Base-by-base conservation (phyloP, 1,140 invertebrate species). In the Cydia splendana region DNA sequence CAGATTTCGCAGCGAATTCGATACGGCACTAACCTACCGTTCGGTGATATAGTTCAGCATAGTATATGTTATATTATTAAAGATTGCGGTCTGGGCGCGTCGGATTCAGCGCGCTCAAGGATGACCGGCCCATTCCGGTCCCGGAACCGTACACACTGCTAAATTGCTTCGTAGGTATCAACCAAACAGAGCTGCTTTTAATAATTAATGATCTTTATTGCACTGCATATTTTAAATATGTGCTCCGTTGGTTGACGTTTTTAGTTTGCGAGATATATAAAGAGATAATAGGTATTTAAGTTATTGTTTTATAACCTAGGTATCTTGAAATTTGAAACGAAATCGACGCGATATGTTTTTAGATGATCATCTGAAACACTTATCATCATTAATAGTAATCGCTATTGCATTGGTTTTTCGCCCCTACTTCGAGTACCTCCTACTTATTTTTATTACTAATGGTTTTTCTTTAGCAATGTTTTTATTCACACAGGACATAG, bases 51-150 rank as follows among this genome's bases (percentile, higher is more conserved):
- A 80, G 74, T 65, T 81, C 77, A 76, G 62, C 77, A 80, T 82
- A 85, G 80, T 84, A 82, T 80, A 85, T 75, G 78, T 82, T 88
- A 89, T 87, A 87, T 87, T 89, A 82, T 86, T 87, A 87, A 90
- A 88, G 86, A 90, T 86, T 87, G 87, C 82, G 82, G 83, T 82
- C 82, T 71, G 80, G 81, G 81, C 79, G 80, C 80, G 84, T 85
- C 85, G 82, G 82, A 83, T 82, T 80, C 85, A 84, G 79, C 82
- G 79, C 82, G 82, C 82, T 92, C 91, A 92, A 91, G 91, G 91
- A 89, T 88, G 91, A 92, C 91, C 87, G 85, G 91, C 82, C 87
- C 85, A 88, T 91, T 91, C 82, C 85, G 84, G 82, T 90, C 87
- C 91, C 91, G 91, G 90, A 92, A 92, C 90, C 80, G 78, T 82